phyloP scores from a whole-genome alignment of 2,888 invertebrate genomes.

The Platycheirus albimanus region DNA sequence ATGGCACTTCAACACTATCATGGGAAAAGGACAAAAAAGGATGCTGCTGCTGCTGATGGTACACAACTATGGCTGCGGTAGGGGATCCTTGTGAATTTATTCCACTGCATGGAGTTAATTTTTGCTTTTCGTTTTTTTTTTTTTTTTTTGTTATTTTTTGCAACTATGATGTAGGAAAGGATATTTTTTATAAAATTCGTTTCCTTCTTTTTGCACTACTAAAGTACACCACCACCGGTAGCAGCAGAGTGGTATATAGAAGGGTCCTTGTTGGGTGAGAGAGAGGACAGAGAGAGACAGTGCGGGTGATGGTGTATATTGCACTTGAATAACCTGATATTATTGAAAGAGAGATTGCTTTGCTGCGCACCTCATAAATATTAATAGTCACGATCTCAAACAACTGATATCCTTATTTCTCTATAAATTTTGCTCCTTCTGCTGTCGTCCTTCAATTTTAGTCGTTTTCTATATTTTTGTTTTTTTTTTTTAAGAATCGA shows the following conservation, averaged over 20 bases:
- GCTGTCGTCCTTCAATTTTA: constrained; percentile 44
- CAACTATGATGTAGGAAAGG: constrained; percentile 36
- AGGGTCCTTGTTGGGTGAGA: constrained; percentile 32
- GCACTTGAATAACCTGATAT: constrained; percentile 46
- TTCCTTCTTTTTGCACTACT: constrained; percentile 5
- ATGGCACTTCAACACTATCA: constrained; percentile 66
- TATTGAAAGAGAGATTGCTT: constrained; percentile 61
- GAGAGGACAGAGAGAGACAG: no score
- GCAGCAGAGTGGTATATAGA: background rate
- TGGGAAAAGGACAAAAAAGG: constrained; percentile 49
- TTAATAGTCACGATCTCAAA: constrained; percentile 70
- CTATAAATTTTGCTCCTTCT: constrained; percentile 51
- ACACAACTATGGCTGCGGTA: constrained; percentile 41
- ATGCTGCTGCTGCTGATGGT: constrained; percentile 40
- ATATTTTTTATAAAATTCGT: constrained; percentile 22
- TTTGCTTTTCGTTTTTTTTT: no score
- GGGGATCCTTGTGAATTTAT: constrained; percentile 66
- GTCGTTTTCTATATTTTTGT: no score
- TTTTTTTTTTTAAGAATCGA: background rate
- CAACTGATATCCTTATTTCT: constrained; percentile 65
- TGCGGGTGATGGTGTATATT: background rate
- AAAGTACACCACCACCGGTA: no score
- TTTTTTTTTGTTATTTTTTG: constrained; percentile 3
- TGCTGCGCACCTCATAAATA: constrained; percentile 72
- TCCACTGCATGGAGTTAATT: constrained; percentile 70